Base-by-base conservation (phyloP, 2,797 vertebrate genomes). In the Arremon aurantiirostris region DNA sequence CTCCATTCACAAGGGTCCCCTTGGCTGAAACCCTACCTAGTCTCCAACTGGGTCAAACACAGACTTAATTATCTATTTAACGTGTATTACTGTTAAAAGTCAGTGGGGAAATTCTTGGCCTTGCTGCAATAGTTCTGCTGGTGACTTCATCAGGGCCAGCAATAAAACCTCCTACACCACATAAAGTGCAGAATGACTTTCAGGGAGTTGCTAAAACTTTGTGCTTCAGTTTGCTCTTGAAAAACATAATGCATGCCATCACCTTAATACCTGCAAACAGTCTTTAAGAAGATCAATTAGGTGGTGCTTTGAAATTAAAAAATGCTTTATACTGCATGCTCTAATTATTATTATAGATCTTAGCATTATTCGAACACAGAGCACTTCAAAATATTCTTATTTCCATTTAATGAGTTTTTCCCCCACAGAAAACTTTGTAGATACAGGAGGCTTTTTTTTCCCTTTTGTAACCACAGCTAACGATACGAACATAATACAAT, bases 241-340 rank as follows among this genome's bases (percentile, higher is more conserved):
- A 81, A 72, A 76, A 47, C 49, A 21, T 18, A 34, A 49, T 42
- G 60, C 23, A 44, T 61, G 18, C 49, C 20, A 21, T 53, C 82
- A 11, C 76, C 21, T 66, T 59, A 64, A 76, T 90, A 34, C 72
- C 76, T 82, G 79, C 66, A 83, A 13, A 64, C 34, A 44, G 55
- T n/a, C 87, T 91, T 83, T 59, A 44, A 78, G 56, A 86, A 84
- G 80, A 83, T 83, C 65, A 90, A 11, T 88, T 78, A 90, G 50
- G 39, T 60, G 72, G 39, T 50, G 44, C 66, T 93, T 95, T 90
- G 79, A 94, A 92, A 92, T 95, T 63, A 49, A 69, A 95, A 95
- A 82, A 49, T 23, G 17, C 21, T 86, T 60, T 87, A 10, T 85
- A 19, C 34, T 49, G 30, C 24, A 12, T 50, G 23, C 16, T 83